These are phyloP conservation scores for Dolichopus griseipennis DNA, from an alignment of 2,888 invertebrate genomes.

Conservation along the genomic window DNA sequence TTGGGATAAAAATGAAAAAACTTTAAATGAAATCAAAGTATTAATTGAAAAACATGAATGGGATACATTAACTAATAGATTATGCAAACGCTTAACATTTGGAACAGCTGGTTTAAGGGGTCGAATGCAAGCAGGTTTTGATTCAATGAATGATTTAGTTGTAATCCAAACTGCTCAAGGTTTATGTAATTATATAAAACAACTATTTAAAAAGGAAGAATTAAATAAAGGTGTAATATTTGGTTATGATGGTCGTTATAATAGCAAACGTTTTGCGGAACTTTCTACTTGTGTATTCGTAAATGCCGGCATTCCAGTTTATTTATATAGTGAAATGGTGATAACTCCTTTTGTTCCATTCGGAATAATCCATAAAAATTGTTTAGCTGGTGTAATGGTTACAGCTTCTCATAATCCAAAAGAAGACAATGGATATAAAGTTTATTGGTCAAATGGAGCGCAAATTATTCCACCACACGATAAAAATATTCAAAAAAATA, in stretches of 20 bases:
- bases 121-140: conserved; percentile 86
- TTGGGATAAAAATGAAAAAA: conserved; percentile 66
- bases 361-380: conserved; percentile 61
- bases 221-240: conserved; percentile 69
- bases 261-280: conserved; percentile 84
- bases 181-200: conserved; percentile 63
- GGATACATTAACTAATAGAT: conserved; percentile 52
- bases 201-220: conserved; percentile 47
- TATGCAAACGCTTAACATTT: conserved; percentile 67
- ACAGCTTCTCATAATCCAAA: conserved; percentile 96
- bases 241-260: conserved; percentile 88
- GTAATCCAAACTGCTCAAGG: conserved; percentile 94
- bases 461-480: conserved; percentile 94
- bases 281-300: conserved; percentile 78
- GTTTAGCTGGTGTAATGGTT: conserved; percentile 83
- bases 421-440: conserved; percentile 95
- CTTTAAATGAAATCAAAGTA: conserved; percentile 53
- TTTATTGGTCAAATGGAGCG: conserved; percentile 90
- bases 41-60: conserved; percentile 50
- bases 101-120: conserved; percentile 92
- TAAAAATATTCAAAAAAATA: conserved; percentile 69
- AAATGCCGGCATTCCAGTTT: conserved; percentile 64
- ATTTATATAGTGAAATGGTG: conserved; percentile 67
- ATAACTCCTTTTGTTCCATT: conserved; percentile 95
- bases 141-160: conserved; percentile 92